Evolutionary conservation across 2,888 invertebrate species (phyloP).

Genomic region (Drosophila neonasuta): DNA sequence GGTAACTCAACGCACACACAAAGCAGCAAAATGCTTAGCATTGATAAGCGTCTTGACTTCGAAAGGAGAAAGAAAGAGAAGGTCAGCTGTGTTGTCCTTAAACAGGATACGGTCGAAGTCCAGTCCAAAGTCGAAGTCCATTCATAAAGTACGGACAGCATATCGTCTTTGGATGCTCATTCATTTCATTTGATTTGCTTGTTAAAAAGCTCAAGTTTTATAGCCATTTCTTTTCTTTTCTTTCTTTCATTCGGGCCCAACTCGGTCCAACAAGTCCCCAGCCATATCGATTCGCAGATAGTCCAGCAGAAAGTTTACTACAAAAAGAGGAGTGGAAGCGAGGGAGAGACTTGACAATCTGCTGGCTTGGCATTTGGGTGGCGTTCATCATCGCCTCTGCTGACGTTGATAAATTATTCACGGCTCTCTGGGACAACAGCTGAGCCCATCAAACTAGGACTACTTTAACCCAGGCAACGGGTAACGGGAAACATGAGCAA

Average conservation of each 20-base stretch:
- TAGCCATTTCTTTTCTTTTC: conserved; percentile 57
- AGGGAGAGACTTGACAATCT: conserved; percentile 53
- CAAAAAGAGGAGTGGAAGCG: background rate
- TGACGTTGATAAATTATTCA: conserved; percentile 77
- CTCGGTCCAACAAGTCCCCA: conserved; percentile 59
- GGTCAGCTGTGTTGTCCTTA: conserved; percentile 58
- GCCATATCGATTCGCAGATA: conserved; percentile 67
- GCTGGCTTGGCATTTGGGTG: conserved; percentile 62
- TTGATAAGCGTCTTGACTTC: conserved; percentile 57
- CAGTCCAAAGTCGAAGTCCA: conserved; percentile 21
- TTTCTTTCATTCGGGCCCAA: conserved; percentile 39
- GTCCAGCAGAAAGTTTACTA: conserved; percentile 18
- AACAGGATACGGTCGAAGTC: conserved; percentile 12
- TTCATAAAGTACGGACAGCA: conserved; percentile 46
- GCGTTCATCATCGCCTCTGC: conserved; percentile 63
- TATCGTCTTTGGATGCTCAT: conserved; percentile 40
- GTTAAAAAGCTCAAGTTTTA: conserved; percentile 77
- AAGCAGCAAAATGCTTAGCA: conserved; percentile 52
- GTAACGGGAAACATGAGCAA: conserved; percentile 59
- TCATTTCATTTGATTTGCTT: conserved; percentile 73
- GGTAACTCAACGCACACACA: conserved; percentile 54
- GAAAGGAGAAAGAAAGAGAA: background rate
- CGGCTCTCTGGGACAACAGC: conserved; percentile 47
- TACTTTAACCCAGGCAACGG: conserved; percentile 21
- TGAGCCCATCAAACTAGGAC: conserved; percentile 40